phyloP scores from a whole-genome alignment of 1,140 invertebrate genomes.

The Agraylea sexmaculata region DNA sequence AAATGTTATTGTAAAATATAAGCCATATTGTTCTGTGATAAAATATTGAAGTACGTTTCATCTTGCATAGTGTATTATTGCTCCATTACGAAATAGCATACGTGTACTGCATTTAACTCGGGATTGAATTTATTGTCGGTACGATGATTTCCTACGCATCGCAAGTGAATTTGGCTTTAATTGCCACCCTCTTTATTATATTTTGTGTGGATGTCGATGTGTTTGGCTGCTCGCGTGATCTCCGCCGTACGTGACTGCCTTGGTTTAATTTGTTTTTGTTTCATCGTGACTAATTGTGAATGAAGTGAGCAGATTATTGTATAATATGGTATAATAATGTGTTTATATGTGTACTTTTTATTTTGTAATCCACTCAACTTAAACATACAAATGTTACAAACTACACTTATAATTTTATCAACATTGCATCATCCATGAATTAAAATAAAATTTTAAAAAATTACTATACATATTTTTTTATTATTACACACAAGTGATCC shows the following conservation, averaged over 20 bases:
- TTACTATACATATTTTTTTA: no score
- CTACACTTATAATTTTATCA: constrained; percentile 21
- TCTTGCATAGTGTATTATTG: constrained; percentile 21
- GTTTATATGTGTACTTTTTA: constrained; percentile 21
- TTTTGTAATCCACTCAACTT: constrained; percentile 22
- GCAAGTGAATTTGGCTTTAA: no score
- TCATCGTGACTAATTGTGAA: constrained; percentile 1
- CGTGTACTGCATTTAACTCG: constrained; percentile 22
- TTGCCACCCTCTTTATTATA: no score
- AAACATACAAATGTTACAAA: constrained; percentile 22
- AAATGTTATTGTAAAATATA: constrained; percentile 24
- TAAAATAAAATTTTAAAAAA: no score
- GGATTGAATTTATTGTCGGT: constrained; percentile 14
- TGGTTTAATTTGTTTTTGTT: no score
- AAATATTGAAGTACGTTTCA: constrained; percentile 22
- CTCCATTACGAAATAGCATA: constrained; percentile 20
- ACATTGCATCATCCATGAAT: constrained; percentile 22
- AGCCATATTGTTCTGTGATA: constrained; percentile 24
- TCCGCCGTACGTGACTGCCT: not conserved
- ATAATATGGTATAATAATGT: constrained; percentile 7
- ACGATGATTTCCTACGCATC: no score
- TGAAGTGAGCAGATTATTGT: no score
- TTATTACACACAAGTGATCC: no score
- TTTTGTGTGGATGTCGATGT: not conserved
- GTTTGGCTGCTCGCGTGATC: not conserved